Evolutionary conservation across 2,113 vertebrate species (phyloP), one percentile per base, ranked within the genome.

Genomic region (Rhabdomys dilectus): DNA sequence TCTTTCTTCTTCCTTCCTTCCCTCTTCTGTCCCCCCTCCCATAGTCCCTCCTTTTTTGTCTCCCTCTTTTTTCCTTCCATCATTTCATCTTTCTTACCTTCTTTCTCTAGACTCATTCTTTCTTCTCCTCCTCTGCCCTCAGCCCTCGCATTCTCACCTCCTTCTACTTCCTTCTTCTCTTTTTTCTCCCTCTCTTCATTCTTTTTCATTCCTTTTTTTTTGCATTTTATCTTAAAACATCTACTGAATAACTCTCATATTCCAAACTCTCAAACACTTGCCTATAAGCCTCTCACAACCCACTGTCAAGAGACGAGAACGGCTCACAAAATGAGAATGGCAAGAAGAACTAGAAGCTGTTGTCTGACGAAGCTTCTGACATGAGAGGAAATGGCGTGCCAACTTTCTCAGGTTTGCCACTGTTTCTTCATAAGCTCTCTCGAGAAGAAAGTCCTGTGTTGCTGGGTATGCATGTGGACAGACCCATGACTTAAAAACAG

Each of bases 21-120:
- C 19, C 12, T 0, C 31, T 24, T 4, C 5, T 19, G 15, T 36
- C 6, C 36, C 13, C 36, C n/a, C 0, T 34, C 4, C 10, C 13
- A 9, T 2, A 29, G 3, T 64, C 3, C 51, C 12, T 26, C 21
- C 36, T 21, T 29, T 19, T 72, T 19, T 36, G 22, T 8, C n/a
- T 1, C 48, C 17, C 13, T 58, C 42, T n/a, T 64, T 62, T 11
- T 51, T 8, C 29, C 26, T 81, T 31, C 48, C 12, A 13, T 17
- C 9, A 58, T 29, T 58, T 13, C 82, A 94, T 70, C n/a, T 36
- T 62, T 36, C 36, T 24, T 34, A 39, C 72, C 7, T 42, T 53
- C 9, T 16, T 24, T 13, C 31, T 8, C 34, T n/a, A n/a, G 10
- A 76, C 29, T 45, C 29, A 19, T 1, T 31, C 36, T 45, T 53